A percentile compares a stretch with the other conserved stretches of the same genome.
These are phyloP conservation scores for Watersipora subatra DNA, from an alignment of 1,140 invertebrate genomes.

Conservation along the genomic window DNA sequence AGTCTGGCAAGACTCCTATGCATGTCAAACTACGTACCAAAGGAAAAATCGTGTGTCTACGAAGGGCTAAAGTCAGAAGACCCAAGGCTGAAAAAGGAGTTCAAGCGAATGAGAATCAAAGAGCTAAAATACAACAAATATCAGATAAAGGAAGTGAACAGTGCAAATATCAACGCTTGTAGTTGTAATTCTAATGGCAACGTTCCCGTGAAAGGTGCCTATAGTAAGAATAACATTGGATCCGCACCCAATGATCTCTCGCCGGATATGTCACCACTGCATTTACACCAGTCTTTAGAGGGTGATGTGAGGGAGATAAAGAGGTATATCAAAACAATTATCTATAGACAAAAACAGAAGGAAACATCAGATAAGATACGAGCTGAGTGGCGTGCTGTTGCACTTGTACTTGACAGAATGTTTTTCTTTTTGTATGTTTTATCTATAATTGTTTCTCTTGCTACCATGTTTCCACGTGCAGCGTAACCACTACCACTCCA, in stretches of 20 bases:
- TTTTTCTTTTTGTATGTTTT: conserved; percentile 36
- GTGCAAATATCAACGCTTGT: conserved; percentile 7
- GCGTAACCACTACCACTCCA: too few relatives aligned
- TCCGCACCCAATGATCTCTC: conserved; percentile 5
- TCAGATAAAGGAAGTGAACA: conserved; percentile 5
- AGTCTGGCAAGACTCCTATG: conserved; percentile 29
- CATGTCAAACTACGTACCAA: conserved; percentile 25
- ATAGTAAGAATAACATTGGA: too few relatives aligned
- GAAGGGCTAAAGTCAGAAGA: conserved; percentile 1
- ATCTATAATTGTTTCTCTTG: conserved; percentile 33
- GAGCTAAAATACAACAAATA: conserved; percentile 16
- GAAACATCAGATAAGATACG: conserved; percentile 23
- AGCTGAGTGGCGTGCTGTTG: conserved; percentile 28
- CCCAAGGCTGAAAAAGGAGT: background rate
- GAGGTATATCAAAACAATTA: conserved; percentile 18
- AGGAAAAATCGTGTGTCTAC: conserved; percentile 9
- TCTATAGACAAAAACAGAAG: conserved; percentile 21
- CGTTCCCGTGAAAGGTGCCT: too few relatives aligned
- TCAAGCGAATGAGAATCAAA: conserved; percentile 10
- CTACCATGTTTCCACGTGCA: conserved; percentile 28
- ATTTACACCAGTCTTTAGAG: conserved; percentile 25
- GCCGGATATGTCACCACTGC: conserved; percentile 14
- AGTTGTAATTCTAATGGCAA: background rate
- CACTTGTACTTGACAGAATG: conserved; percentile 32
- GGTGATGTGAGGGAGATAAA: conserved; percentile 30